phyloP scores from a whole-genome alignment of 2,888 invertebrate species.

The Drosophila bunnanda region DNA sequence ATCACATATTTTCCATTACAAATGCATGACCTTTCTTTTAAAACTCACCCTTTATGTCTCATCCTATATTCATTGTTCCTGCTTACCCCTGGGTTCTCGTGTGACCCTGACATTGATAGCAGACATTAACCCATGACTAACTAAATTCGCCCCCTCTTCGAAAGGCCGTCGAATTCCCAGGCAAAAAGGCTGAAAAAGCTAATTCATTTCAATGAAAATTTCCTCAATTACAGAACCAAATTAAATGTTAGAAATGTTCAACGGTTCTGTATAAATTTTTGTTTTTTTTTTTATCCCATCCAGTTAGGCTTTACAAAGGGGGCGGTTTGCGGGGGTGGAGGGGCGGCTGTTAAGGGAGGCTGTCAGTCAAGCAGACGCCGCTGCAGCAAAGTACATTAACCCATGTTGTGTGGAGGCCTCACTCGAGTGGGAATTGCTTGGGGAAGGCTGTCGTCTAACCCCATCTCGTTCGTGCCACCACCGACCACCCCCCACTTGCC shows the following conservation, averaged over 20 bases:
- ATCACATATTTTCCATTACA: background rate
- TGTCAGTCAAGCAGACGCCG: constrained; percentile 68
- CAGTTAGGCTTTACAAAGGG: constrained; percentile 25
- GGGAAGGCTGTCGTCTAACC: constrained; percentile 34
- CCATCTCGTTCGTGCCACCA: background rate
- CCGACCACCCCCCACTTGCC: background rate
- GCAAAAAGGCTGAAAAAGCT: constrained; percentile 49
- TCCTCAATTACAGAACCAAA: constrained; percentile 68
- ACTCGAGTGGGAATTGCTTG: constrained; percentile 38
- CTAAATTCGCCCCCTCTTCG: constrained; percentile 7
- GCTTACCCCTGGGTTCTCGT: background rate
- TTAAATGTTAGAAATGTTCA: constrained; percentile 70
- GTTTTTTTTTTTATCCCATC: constrained; percentile 15
- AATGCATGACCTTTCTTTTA: constrained; percentile 1
- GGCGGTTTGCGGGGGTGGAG: background rate
- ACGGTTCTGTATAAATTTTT: constrained; percentile 34
- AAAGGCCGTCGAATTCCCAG: constrained; percentile 28
- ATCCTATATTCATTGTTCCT: constrained; percentile 21
- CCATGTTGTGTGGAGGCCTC: constrained; percentile 52
- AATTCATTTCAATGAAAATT: constrained; percentile 78
- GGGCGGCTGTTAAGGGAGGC: constrained; percentile 43
- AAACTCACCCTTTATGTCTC: background rate
- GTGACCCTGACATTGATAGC: constrained; percentile 71
- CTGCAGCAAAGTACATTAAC: constrained; percentile 72
- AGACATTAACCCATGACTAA: constrained; percentile 57